phyloP scores from a whole-genome alignment of 2,797 vertebrate genomes.

The Epinephelus coioides region DNA sequence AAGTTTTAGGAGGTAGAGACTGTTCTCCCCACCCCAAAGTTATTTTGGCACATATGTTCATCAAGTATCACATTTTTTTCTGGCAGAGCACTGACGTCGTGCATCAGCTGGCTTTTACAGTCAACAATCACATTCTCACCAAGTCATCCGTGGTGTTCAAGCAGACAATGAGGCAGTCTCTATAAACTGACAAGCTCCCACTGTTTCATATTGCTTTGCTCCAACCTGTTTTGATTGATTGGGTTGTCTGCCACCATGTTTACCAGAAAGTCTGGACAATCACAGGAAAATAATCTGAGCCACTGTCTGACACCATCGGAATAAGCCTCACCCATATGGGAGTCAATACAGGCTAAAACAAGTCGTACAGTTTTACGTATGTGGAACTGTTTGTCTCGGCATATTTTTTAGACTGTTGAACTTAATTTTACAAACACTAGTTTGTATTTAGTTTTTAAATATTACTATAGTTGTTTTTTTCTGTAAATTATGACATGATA shows the following conservation, averaged over 20 bases:
- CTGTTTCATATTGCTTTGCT: conserved; percentile 16
- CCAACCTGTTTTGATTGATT: conserved; percentile 15
- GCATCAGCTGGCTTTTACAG: conserved; percentile 18
- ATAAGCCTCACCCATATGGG: neutral
- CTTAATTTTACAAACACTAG: neutral
- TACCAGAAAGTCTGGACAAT: neutral
- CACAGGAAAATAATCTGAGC: conserved; percentile 13
- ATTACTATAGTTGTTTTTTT: no score
- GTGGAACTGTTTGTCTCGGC: neutral
- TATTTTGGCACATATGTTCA: conserved; percentile 2
- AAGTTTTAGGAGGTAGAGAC: neutral
- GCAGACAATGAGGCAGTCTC: neutral
- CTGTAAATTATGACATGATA: no score
- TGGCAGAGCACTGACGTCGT: neutral
- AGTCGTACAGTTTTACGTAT: neutral
- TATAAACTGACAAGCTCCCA: conserved; percentile 5
- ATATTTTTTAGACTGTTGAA: neutral
- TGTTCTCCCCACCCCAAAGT: neutral
- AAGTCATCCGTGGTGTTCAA: conserved; percentile 18
- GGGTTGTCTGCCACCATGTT: neutral
- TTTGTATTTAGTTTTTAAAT: neutral
- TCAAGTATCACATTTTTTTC: neutral
- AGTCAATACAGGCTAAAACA: neutral
- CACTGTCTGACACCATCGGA: neutral
- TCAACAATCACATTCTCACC: conserved; percentile 28